Percentiles rank a stretch among this genome's conserved stretches.
Conservation (phyloP, 92 coral and sea anemone species). For the Porites evermanni region DNA sequence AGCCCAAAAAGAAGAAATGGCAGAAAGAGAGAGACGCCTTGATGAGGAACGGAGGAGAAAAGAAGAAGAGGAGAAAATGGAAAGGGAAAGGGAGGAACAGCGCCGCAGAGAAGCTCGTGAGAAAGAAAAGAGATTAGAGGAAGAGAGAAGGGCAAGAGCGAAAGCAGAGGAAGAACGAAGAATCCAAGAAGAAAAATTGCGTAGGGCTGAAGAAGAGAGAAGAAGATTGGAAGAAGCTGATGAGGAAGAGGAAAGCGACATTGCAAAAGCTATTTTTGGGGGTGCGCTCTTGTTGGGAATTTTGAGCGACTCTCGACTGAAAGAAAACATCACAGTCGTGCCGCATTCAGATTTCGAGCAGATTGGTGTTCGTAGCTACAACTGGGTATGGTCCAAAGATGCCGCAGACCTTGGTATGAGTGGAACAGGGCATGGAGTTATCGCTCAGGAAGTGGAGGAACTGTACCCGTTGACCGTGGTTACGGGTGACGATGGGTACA, state of each 20-base stretch:
- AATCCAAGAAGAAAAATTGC: slow-evolving; percentile 3
- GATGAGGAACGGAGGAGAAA: slow-evolving; percentile 3
- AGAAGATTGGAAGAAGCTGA: background rate
- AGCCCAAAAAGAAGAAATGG: slow-evolving; percentile 34
- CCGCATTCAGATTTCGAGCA: slow-evolving; percentile 31
- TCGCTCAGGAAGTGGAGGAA: slow-evolving; percentile 66
- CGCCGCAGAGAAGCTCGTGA: slow-evolving; percentile 21
- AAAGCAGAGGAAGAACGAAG: slow-evolving; percentile 14
- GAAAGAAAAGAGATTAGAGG: slow-evolving; percentile 16
- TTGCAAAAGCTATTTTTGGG: background rate
- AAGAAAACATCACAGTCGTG: slow-evolving; percentile 46
- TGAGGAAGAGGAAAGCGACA: background rate
- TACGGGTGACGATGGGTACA: slow-evolving; percentile 52
- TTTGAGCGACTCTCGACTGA: slow-evolving; percentile 53
- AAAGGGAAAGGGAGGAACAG: slow-evolving; percentile 13
- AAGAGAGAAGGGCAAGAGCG: background rate
- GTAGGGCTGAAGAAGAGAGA: slow-evolving; percentile 28
- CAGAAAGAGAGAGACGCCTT: slow-evolving; percentile 10
- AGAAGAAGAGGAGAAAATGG: slow-evolving; percentile 46
- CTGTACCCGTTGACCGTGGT: slow-evolving; percentile 56
- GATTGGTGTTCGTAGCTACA: slow-evolving; percentile 49
- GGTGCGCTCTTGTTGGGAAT: slow-evolving; percentile 5
- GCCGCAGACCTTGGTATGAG: slow-evolving; percentile 33
- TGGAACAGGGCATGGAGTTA: slow-evolving; percentile 45
- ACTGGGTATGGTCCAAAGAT: slow-evolving; percentile 53